Percentiles rank a stretch among this genome's conserved stretches.
Conservation (phyloP, 2,888 invertebrate genomes). For the Rhagium mordax region DNA sequence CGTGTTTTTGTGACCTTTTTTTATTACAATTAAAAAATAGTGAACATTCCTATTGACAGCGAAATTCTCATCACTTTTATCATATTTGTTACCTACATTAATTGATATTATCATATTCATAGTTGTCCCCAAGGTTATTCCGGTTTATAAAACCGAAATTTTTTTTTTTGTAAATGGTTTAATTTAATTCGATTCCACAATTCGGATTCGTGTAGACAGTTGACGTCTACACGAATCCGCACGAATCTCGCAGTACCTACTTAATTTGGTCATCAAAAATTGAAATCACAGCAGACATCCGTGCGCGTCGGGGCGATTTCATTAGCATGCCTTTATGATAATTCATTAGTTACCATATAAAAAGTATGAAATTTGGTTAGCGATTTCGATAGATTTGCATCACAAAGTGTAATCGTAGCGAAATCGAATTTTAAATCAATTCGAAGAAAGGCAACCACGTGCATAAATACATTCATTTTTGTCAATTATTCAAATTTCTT, state of each 20-base stretch:
- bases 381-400: constrained; percentile 23
- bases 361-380: constrained; percentile 11
- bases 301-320: neutral
- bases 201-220: neutral
- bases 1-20: no score
- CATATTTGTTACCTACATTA: no score
- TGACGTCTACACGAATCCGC: neutral
- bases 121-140: no score
- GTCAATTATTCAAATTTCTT: constrained; percentile 30
- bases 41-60: no score
- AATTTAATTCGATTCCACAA: neutral
- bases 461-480: constrained; percentile 18
- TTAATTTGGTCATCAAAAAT: constrained; percentile 2
- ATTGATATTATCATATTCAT: no score
- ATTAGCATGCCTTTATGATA: constrained; percentile 10
- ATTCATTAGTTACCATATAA: constrained; percentile 14
- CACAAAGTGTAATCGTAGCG: constrained; percentile 2
- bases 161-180: no score
- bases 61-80: no score
- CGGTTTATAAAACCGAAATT: no score
- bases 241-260: neutral
- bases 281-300: neutral
- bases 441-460: constrained; percentile 20
- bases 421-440: constrained; percentile 25
- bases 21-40: no score